Evolutionary conservation across 2,113 vertebrate species (phyloP), one percentile per base, ranked within the genome.

Genomic region (Ellobius talpinus): DNA sequence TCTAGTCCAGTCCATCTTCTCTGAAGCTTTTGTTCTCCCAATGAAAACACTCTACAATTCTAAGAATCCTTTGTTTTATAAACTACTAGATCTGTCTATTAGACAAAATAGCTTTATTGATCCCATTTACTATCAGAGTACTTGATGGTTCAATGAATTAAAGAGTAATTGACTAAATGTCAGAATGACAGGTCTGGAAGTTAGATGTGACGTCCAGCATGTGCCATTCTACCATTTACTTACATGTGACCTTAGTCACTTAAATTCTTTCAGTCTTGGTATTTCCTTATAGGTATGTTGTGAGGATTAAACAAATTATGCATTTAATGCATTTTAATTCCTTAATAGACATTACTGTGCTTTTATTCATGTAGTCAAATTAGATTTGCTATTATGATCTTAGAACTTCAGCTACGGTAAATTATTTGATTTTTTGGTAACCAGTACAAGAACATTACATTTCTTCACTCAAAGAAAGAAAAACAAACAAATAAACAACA

Each of bases 271-370:
- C 29, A 82, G 50, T 66, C 74, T 76, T 29, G 31, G 10, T 86
- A 24, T 24, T 72, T 65, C 66, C 17, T 97, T 58, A 24, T 33
- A 19, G 58, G 45, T 87, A 68, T 65, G 7, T 11, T 92, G 58
- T 90, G 81, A 96, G 39, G 89, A 90, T 85, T 90, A 95, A 94
- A 78, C 50, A 65, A 94, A 88, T 16, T 17, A 76, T 73, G 55
- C 7, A 82, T 72, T 95, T 93, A 87, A 87, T 16, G 55, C 68
- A 63, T 65, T n/a, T 21, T 70, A 97, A 95, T 65, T 50, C 58
- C 79, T 85, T 76, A 90, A 70, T 87, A 91, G 36, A 70, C 47
- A 66, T 66, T 77, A 68, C 7, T 79, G 17, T 87, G 85, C n/a
- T 89, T 96, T 95, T 63, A 87, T 55, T 93, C 86, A 85, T 36